These are phyloP conservation scores for Agrilus planipennis DNA, from an alignment of 1,140 invertebrate genomes.

Conservation along the genomic window DNA sequence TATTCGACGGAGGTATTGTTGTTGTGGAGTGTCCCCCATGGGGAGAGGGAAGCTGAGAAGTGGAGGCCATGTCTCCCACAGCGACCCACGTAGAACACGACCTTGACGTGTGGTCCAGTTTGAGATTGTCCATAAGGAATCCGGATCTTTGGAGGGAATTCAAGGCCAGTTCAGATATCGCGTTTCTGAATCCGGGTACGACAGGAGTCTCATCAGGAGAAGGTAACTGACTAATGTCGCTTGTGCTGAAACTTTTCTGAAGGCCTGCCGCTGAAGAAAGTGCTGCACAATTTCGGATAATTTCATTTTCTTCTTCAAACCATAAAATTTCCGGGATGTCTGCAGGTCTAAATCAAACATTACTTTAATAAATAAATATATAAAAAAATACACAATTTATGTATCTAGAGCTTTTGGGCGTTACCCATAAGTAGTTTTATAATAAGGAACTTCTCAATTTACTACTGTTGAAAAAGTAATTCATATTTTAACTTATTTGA, in stretches of 20 bases:
- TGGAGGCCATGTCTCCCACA: conserved; percentile 57
- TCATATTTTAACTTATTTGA: too few relatives aligned
- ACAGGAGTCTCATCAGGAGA: conserved; percentile 33
- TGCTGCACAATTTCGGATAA: conserved; percentile 64
- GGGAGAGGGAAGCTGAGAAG: conserved; percentile 59
- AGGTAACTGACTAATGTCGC: conserved; percentile 52
- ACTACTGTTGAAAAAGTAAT: too few relatives aligned
- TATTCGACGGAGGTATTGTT: conserved; percentile 36
- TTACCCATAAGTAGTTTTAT: too few relatives aligned
- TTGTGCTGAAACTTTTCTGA: conserved; percentile 69
- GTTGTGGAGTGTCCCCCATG: conserved; percentile 47
- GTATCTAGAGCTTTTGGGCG: too few relatives aligned
- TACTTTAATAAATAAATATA: neutral
- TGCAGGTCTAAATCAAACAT: conserved; percentile 34
- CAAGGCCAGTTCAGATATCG: conserved; percentile 54
- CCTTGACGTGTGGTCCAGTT: conserved; percentile 57
- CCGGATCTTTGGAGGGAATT: conserved; percentile 48
- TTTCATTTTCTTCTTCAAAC: conserved; percentile 64
- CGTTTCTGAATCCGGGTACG: conserved; percentile 35
- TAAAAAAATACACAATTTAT: too few relatives aligned
- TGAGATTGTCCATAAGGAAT: conserved; percentile 42
- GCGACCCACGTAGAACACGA: conserved; percentile 82
- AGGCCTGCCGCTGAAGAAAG: conserved; percentile 66
- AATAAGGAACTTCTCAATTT: too few relatives aligned
- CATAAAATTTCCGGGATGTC: conserved; percentile 52